A percentile compares a stretch with the other conserved stretches of the same genome.
Conservation (phyloP, 30 jellyfish, hydroid and myxozoan genomes). For the Calvadosia cruxmelitensis region DNA sequence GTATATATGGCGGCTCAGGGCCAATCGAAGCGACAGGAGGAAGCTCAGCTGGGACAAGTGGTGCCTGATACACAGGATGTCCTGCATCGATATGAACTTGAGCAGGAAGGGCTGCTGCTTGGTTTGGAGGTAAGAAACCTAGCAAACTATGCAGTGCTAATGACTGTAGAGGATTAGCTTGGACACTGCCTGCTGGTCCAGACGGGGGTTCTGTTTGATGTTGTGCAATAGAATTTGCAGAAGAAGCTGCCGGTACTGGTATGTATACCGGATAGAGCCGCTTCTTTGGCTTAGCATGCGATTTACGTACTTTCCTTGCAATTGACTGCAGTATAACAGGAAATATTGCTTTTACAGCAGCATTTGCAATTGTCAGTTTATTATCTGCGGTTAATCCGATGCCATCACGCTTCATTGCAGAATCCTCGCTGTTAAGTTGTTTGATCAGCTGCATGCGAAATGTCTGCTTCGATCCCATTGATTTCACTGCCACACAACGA, state of each 20-base stretch:
- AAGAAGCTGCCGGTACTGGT: constrained; percentile 5
- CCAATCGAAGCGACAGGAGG: constrained; percentile 53
- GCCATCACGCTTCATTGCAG: not conserved
- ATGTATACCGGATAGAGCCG: constrained; percentile 7
- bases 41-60: constrained; percentile 17
- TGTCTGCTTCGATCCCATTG: not conserved
- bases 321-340: constrained; percentile 33
- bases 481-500: not conserved
- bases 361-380: constrained; percentile 19
- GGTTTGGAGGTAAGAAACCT: constrained; percentile 2
- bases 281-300: constrained; percentile 18
- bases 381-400: not conserved
- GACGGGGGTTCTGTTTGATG: not conserved
- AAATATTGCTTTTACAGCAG: constrained; percentile 52
- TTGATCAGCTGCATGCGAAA: not conserved
- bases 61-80: constrained; percentile 37
- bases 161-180: constrained; percentile 10
- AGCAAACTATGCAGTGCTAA: constrained; percentile 33
- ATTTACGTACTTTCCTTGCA: constrained; percentile 10
- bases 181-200: not conserved
- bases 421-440: not conserved
- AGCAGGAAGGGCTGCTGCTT: constrained; percentile 14
- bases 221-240: not conserved
- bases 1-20: constrained; percentile 50
- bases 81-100: constrained; percentile 21